Conservation (phyloP, 2,113 vertebrate genomes). For the Ailurus styani region DNA sequence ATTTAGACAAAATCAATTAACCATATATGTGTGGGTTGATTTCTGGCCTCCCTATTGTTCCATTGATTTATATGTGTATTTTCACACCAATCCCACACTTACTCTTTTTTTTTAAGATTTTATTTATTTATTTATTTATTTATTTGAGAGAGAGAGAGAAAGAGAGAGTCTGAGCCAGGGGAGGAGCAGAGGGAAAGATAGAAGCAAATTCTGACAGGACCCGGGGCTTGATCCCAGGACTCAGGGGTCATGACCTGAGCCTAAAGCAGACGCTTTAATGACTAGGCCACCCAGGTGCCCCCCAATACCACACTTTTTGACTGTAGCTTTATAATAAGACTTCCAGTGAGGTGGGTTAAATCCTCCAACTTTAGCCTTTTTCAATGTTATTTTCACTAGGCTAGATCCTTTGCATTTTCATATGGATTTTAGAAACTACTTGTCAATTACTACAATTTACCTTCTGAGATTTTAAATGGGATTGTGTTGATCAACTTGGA, state of each 20-base stretch:
- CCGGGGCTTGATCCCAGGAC: neutral
- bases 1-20: neutral
- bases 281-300: neutral
- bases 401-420: neutral
- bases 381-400: neutral
- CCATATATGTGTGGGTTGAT: neutral
- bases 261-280: neutral
- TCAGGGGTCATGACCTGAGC: neutral
- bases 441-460: conserved; percentile 9
- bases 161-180: neutral
- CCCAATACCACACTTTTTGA: neutral
- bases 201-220: neutral
- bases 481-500: neutral
- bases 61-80: neutral
- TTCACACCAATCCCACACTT: neutral
- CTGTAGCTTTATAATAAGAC: neutral
- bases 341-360: neutral
- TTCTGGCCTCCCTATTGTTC: neutral
- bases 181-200: neutral
- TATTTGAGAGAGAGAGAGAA: too few species aligned
- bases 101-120: neutral
- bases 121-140: too few species aligned
- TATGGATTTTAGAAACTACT: neutral
- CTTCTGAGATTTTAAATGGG: neutral
- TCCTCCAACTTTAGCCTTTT: neutral